These are phyloP conservation scores for Pseudobourletiella spinata DNA, from an alignment of 1,140 invertebrate species.

Conservation along the genomic window DNA sequence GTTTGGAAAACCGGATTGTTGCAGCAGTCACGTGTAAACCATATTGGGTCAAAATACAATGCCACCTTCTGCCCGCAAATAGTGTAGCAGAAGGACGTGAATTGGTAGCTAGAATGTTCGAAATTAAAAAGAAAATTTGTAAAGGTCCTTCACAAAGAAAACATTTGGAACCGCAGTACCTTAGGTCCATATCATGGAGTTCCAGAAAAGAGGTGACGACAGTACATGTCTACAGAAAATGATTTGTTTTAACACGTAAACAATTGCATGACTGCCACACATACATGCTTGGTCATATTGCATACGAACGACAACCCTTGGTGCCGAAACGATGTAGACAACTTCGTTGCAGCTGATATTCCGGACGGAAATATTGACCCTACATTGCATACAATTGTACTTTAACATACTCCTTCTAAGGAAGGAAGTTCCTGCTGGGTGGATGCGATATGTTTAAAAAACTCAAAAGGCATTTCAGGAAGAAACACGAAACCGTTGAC, in stretches of 20 bases:
- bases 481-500: constrained; percentile 37
- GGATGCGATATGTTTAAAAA: constrained; percentile 40
- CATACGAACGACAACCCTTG: neutral
- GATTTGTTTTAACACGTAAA: too few species aligned
- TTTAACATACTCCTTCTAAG: constrained; percentile 38
- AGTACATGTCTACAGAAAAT: neutral
- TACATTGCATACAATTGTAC: constrained; percentile 41
- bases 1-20: constrained; percentile 43
- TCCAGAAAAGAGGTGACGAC: neutral
- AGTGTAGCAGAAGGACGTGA: constrained; percentile 39
- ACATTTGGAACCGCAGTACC: constrained; percentile 40
- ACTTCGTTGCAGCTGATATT: constrained; percentile 42
- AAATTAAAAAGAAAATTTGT: constrained; percentile 45
- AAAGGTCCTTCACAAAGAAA: constrained; percentile 40
- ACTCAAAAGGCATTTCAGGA: constrained; percentile 35
- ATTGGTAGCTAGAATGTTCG: constrained; percentile 44
- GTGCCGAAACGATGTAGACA: constrained; percentile 36
- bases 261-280: too few species aligned
- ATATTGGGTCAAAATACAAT: constrained; percentile 41
- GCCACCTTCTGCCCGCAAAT: constrained; percentile 36
- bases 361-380: constrained; percentile 39
- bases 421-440: constrained; percentile 37
- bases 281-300: too few species aligned
- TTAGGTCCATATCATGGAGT: constrained; percentile 39
- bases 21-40: constrained; percentile 45